phyloP scores from a whole-genome alignment of 2,797 vertebrate species.

The Squalus acanthias region DNA sequence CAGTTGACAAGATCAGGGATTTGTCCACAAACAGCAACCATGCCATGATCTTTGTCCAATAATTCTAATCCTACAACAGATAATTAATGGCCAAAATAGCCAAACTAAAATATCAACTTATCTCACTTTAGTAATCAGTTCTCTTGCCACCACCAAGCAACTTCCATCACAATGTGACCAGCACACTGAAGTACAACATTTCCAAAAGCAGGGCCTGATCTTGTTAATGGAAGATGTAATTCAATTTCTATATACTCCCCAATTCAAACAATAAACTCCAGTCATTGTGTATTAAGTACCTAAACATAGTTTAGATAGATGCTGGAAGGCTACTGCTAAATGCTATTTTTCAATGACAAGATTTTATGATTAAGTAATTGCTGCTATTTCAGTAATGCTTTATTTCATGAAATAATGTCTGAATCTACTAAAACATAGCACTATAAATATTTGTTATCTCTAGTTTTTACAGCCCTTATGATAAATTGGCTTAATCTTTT shows the following conservation, averaged over 20 bases:
- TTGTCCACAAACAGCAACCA: not conserved
- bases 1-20: not conserved
- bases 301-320: not conserved
- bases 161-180: not conserved
- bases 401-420: not conserved
- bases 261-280: not conserved
- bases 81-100: not conserved
- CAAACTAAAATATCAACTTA: not conserved
- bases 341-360: not conserved
- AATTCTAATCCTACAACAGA: not conserved
- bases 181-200: not conserved
- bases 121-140: not conserved
- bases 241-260: not conserved
- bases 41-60: not conserved
- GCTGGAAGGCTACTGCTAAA: not conserved
- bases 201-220: not conserved
- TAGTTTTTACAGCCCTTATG: not conserved
- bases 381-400: not conserved
- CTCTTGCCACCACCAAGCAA: not conserved
- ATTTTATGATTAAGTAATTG: constrained; percentile 15
- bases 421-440: not conserved
- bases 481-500: not conserved
- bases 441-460: not conserved
- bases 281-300: not conserved
- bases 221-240: not conserved